Evolutionary conservation across 1,140 invertebrate genomes (phyloP), one percentile per base, ranked within the genome.

Genomic region (Phocides pigmalion): DNA sequence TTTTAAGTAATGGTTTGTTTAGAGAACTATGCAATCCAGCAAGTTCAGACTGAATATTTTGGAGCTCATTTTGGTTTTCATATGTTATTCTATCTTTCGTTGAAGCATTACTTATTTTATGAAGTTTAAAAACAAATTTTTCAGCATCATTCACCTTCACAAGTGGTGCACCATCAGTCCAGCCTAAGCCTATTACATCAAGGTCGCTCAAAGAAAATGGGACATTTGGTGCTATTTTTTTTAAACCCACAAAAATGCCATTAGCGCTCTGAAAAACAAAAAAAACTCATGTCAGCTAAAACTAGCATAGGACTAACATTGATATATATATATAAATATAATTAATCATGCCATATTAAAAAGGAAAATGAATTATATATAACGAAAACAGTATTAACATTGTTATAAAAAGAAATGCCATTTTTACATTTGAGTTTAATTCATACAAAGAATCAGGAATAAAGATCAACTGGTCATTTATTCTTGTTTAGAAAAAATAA

Each of bases 121-220:
- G 49, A 19, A 90, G 54, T 72, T 87, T 86, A 64, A 83, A 90
- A 44, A 90, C 58, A 81, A 77, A 85, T 67, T 90, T 89, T 59
- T 90, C 81, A 72, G 54, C 62, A 58, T 90, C 79, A 47, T 75
- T 65, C 19, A 90, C 75, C 35, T 76, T 62, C 53, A 59, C 69
- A 42, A 81, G 51, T 25, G 70, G 63, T 20, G 76, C 79, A 14
- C 72, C 77, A 61, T 64, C 59, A 20, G 81, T 79, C 84, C 86
- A 89, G 4, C 87, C 87, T 66, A 90, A 65, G 1, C 87, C 87
- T 65, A 90, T 83, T 15, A 85, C 22, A 74, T 87, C 83, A 66
- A 35, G 68, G 47, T 86, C 67, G 66, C 68, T 69, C 16, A 84
- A 28, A 41, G 61, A 53, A 64, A 77, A 76, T 58, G 87, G 84